These are phyloP conservation scores for Idaea aversata DNA, from an alignment of 2,888 invertebrate species.

Conservation along the genomic window DNA sequence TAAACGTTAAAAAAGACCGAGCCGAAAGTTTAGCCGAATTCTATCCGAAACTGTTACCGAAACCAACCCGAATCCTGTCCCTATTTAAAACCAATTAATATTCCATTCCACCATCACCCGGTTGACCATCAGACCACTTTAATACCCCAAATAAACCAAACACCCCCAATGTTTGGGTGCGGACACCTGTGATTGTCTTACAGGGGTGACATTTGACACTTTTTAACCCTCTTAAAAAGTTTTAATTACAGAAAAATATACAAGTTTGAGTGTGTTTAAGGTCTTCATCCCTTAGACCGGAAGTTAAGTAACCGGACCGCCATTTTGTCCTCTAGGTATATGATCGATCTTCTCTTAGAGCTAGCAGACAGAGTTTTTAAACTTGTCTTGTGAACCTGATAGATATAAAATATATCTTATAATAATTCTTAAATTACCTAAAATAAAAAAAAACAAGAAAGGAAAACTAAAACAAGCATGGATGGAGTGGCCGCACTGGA, in stretches of 20 bases:
- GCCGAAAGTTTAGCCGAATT: slow-evolving; percentile 47
- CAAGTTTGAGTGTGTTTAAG: background rate
- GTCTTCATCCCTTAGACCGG: background rate
- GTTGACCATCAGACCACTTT: slow-evolving; percentile 3
- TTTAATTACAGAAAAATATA: background rate
- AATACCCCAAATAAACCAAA: slow-evolving; percentile 1
- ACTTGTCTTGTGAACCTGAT: too few species aligned
- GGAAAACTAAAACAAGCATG: too few species aligned
- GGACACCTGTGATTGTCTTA: background rate
- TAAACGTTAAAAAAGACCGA: background rate
- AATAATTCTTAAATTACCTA: too few species aligned
- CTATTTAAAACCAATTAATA: slow-evolving; percentile 39
- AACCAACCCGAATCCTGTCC: background rate
- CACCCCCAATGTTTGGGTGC: background rate
- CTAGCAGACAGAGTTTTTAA: too few species aligned
- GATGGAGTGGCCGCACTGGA: too few species aligned
- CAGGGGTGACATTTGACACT: background rate
- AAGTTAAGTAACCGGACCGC: background rate
- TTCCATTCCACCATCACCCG: slow-evolving; percentile 23
- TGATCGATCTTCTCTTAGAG: too few species aligned
- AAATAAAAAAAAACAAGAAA: too few species aligned
- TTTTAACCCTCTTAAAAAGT: background rate
- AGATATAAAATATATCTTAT: too few species aligned
- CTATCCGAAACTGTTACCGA: background rate
- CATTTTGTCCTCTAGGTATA: too few species aligned